A percentile compares a stretch with the other conserved stretches of the same genome.
Evolutionary conservation across 2,888 invertebrate genomes (phyloP).

Genomic region (Colletes collaris): DNA sequence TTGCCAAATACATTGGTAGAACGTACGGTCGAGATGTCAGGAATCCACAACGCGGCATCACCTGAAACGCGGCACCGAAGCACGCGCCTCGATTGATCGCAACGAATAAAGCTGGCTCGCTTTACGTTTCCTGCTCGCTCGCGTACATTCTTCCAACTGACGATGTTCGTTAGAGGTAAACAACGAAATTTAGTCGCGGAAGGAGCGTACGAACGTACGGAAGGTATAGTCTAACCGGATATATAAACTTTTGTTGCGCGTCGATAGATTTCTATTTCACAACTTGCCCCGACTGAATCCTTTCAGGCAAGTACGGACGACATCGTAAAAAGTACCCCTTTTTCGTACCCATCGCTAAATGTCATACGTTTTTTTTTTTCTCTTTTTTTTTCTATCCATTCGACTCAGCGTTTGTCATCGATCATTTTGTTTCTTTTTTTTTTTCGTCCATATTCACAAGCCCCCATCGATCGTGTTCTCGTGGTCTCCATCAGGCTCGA

Average conservation of each 20-base stretch:
- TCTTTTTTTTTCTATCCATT: conserved; percentile 30
- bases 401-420: conserved; percentile 34
- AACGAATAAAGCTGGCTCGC: conserved; percentile 59
- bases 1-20: conserved; percentile 67
- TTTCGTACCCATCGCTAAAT: conserved; percentile 42
- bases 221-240: conserved; percentile 30
- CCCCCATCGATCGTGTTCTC: conserved; percentile 12
- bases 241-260: conserved; percentile 35
- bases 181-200: conserved; percentile 25
- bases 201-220: conserved; percentile 25
- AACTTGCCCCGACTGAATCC: conserved; percentile 71
- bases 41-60: conserved; percentile 64
- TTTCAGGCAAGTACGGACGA: conserved; percentile 68
- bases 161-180: conserved; percentile 7
- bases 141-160: conserved; percentile 14
- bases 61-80: conserved; percentile 62
- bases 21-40: conserved; percentile 70
- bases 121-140: conserved; percentile 30
- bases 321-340: conserved; percentile 45
- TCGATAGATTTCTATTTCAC: conserved; percentile 62
- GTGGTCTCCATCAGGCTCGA: conserved; percentile 2
- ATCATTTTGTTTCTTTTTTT: conserved; percentile 15
- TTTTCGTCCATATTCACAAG: conserved; percentile 19
- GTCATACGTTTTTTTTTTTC: no score
- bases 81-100: conserved; percentile 64